Conservation (phyloP, 2,113 vertebrate species). For the Xyliphius kryptos region DNA sequence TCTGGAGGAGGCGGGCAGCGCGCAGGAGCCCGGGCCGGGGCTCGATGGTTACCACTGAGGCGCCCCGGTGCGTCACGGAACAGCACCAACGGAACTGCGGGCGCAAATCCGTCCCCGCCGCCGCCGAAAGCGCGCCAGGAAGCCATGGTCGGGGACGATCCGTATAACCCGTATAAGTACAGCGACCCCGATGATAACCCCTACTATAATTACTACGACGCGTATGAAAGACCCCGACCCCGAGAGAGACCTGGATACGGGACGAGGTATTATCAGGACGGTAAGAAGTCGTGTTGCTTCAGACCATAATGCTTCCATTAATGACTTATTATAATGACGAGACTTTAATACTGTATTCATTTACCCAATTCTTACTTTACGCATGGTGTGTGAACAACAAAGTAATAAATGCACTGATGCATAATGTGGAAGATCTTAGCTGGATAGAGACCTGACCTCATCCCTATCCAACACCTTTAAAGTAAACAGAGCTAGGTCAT, state of each 20-base stretch:
- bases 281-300: conserved; percentile 61
- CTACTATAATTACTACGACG: conserved; percentile 90
- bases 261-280: conserved; percentile 86
- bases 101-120: neutral
- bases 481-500: too few species aligned
- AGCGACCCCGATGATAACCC: conserved; percentile 84
- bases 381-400: too few species aligned
- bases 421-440: too few species aligned
- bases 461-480: too few species aligned
- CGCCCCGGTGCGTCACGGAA: conserved; percentile 8
- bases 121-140: conserved; percentile 60
- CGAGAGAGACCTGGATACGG: conserved; percentile 82
- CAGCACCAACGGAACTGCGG: conserved; percentile 24
- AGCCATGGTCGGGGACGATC: conserved; percentile 86
- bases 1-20: too few species aligned
- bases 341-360: too few species aligned
- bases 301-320: neutral
- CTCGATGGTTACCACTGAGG: too few species aligned
- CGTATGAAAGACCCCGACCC: conserved; percentile 77
- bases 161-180: conserved; percentile 88
- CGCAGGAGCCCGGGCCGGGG: too few species aligned
- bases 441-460: too few species aligned
- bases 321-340: neutral
- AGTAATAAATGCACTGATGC: too few species aligned
- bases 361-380: too few species aligned